Evolutionary conservation across 1,140 invertebrate species (phyloP).

Genomic region (Agrypnia vestita): DNA sequence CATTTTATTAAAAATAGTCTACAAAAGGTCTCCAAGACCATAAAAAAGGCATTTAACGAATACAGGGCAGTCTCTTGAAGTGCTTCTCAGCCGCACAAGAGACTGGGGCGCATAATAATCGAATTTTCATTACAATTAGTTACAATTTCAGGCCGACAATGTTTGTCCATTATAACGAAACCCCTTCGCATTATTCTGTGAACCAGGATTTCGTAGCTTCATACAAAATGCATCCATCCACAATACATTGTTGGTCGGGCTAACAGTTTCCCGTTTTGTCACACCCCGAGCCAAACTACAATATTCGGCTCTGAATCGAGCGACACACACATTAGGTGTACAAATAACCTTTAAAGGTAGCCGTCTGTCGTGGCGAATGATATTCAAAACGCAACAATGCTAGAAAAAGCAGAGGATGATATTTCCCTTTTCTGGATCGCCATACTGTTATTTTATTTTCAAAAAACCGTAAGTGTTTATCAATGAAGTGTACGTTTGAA

Average conservation of each 20-base stretch:
- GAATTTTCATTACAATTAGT: constrained; percentile 60
- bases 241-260: constrained; percentile 27
- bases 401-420: constrained; percentile 52
- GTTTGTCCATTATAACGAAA: constrained; percentile 54
- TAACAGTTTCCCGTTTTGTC: constrained; percentile 57
- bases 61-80: constrained; percentile 6
- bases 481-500: constrained; percentile 56
- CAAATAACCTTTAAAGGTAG: constrained; percentile 54
- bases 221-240: constrained; percentile 52
- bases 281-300: constrained; percentile 42
- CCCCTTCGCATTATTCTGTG: constrained; percentile 40
- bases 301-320: constrained; percentile 53
- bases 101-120: constrained; percentile 42
- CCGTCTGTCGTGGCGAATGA: constrained; percentile 49
- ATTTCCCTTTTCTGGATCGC: constrained; percentile 39
- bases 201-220: constrained; percentile 49
- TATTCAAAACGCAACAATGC: constrained; percentile 46
- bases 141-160: constrained; percentile 57
- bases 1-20: constrained; percentile 16
- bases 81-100: constrained; percentile 17
- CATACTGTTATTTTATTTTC: constrained; percentile 40
- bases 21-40: constrained; percentile 15
- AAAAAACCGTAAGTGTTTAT: constrained; percentile 58
- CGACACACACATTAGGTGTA: constrained; percentile 52
- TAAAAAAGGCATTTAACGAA: constrained; percentile 37